Conservation (phyloP, 2,797 vertebrate species). For the Sebastes minor region DNA sequence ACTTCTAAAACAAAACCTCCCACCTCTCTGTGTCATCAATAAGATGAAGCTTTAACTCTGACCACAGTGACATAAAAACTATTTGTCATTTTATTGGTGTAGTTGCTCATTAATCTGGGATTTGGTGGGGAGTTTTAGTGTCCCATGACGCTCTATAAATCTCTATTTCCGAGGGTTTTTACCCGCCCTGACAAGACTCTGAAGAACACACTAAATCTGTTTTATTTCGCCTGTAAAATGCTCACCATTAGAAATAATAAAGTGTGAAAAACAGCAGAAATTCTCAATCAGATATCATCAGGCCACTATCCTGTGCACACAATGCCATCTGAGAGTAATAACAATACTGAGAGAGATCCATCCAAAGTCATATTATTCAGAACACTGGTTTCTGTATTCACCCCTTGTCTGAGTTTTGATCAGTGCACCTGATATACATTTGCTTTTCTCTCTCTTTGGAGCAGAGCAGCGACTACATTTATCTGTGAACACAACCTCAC, state of each 20-base stretch:
- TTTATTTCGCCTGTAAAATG: background rate
- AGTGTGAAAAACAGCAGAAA: background rate
- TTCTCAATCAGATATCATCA: background rate
- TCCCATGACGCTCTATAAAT: background rate
- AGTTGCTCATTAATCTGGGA: background rate
- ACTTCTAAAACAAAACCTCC: background rate
- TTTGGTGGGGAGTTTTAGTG: background rate
- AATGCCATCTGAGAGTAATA: background rate
- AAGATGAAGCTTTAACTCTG: background rate
- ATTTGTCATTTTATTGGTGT: background rate
- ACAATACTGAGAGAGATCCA: background rate
- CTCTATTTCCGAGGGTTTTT: background rate
- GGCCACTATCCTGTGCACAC: background rate
- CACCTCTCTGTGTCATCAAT: background rate
- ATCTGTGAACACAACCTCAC: background rate
- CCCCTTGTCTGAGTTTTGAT: too few species aligned
- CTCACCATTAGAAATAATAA: background rate
- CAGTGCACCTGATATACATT: background rate
- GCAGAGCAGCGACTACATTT: background rate
- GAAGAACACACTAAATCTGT: background rate
- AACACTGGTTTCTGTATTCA: background rate
- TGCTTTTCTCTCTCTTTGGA: background rate
- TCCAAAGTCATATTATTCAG: background rate
- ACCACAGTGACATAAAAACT: background rate
- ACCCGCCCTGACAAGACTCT: background rate